Evolutionary conservation across 2,888 invertebrate genomes (phyloP).

Genomic region (Limnephilus marmoratus): DNA sequence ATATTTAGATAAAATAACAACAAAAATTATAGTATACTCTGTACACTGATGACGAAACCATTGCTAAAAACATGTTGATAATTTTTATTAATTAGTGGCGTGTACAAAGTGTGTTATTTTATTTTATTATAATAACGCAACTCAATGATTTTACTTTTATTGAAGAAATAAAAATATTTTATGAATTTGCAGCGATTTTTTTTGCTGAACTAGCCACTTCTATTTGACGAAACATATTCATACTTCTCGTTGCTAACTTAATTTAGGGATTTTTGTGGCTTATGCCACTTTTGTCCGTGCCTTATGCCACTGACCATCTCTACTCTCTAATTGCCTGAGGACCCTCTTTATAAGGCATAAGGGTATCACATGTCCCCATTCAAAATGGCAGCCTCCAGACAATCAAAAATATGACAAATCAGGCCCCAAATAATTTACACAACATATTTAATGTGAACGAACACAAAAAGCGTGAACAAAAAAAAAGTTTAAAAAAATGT

Average conservation of each 20-base stretch:
- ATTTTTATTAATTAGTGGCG: too few relatives aligned
- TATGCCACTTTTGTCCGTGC: not conserved
- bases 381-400: not conserved
- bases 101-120: too few relatives aligned
- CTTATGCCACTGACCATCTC: not conserved
- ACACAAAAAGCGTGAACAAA: too few relatives aligned
- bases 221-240: not conserved
- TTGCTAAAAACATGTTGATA: too few relatives aligned
- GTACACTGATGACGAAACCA: too few relatives aligned
- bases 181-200: not conserved
- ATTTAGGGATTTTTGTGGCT: not conserved
- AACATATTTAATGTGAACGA: too few relatives aligned
- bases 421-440: not conserved
- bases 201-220: not conserved
- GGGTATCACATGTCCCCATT: not conserved
- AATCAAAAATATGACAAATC: not conserved
- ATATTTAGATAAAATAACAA: too few relatives aligned
- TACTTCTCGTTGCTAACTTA: not conserved
- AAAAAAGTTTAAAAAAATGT: too few relatives aligned
- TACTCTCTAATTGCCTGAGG: not conserved
- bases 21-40: too few relatives aligned
- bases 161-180: not conserved
- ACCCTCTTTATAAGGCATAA: not conserved
- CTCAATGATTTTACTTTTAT: too few relatives aligned
- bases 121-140: too few relatives aligned